Conservation (phyloP, 2,797 vertebrate genomes). For the Pygocentrus nattereri region DNA sequence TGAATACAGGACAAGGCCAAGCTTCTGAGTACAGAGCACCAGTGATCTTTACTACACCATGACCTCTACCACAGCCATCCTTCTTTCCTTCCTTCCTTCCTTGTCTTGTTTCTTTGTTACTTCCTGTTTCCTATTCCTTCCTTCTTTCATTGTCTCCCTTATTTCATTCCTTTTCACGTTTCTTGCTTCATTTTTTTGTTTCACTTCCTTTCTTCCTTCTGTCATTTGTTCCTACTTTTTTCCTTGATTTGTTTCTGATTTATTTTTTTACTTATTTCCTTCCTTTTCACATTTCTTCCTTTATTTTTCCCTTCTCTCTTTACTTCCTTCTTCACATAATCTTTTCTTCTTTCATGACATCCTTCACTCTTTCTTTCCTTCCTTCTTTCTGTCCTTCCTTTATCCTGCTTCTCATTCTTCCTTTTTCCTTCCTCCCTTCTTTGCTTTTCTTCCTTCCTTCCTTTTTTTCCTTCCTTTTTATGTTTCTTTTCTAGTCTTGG, state of each 20-base stretch:
- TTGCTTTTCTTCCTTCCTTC: not conserved
- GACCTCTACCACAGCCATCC: not conserved
- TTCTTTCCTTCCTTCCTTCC: not conserved
- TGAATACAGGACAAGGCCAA: not conserved
- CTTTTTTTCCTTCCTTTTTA: not conserved
- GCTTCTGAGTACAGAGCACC: not conserved
- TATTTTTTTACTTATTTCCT: not conserved
- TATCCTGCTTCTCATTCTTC: not conserved
- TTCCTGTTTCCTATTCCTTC: slow-evolving; percentile 35
- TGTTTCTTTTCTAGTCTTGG: not conserved
- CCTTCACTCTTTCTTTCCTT: no score
- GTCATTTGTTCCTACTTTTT: not conserved
- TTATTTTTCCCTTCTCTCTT: not conserved
- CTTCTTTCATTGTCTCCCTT: slow-evolving; percentile 16
- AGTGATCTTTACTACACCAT: not conserved
- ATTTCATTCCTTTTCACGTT: not conserved
- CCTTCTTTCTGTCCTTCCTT: not conserved
- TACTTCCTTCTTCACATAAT: slow-evolving; percentile 1
- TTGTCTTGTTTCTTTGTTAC: slow-evolving; percentile 28
- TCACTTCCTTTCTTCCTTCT: not conserved
- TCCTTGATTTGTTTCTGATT: not conserved
- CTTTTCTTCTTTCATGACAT: not conserved
- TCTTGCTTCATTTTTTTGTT: no score
- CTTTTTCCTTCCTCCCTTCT: not conserved
- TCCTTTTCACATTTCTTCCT: not conserved